These are phyloP conservation scores for Drosophila asahinai DNA, from an alignment of 1,140 invertebrate species.

Conservation along the genomic window DNA sequence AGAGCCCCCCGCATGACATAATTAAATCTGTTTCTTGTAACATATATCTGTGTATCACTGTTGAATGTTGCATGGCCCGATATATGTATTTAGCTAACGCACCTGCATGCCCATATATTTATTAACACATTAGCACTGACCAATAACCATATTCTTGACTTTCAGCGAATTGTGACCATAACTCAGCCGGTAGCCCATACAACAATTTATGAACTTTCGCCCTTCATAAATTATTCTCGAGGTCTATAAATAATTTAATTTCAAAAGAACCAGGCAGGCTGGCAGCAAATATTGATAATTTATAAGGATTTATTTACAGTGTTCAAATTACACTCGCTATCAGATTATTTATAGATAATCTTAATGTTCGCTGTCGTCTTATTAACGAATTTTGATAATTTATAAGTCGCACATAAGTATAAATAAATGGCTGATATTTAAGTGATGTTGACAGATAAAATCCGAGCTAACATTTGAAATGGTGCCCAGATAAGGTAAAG, in stretches of 20 bases:
- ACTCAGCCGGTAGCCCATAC: slow-evolving; percentile 1
- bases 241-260: slow-evolving; percentile 11
- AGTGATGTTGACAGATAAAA: slow-evolving; percentile 36
- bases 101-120: slow-evolving; percentile 31
- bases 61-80: slow-evolving; percentile 47
- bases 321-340: slow-evolving; percentile 35
- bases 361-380: slow-evolving; percentile 63
- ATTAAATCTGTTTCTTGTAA: slow-evolving; percentile 11
- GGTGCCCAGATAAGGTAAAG: neutral
- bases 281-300: slow-evolving; percentile 42
- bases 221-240: slow-evolving; percentile 16
- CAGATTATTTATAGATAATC: slow-evolving; percentile 69
- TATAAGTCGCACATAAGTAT: slow-evolving; percentile 53
- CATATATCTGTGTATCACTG: slow-evolving; percentile 10
- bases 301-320: slow-evolving; percentile 47
- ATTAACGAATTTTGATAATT: slow-evolving; percentile 69
- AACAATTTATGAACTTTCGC: slow-evolving; percentile 28
- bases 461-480: slow-evolving; percentile 3
- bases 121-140: slow-evolving; percentile 8
- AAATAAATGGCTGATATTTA: slow-evolving; percentile 58
- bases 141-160: slow-evolving; percentile 34
- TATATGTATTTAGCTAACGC: slow-evolving; percentile 14
- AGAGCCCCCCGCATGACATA: slow-evolving; percentile 31
- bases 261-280: slow-evolving; percentile 2
- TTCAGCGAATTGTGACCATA: slow-evolving; percentile 59